A percentile compares a stretch with the other conserved stretches of the same genome.
phyloP scores from a whole-genome alignment of 2,797 vertebrate species.

The Molossus alvarezi region DNA sequence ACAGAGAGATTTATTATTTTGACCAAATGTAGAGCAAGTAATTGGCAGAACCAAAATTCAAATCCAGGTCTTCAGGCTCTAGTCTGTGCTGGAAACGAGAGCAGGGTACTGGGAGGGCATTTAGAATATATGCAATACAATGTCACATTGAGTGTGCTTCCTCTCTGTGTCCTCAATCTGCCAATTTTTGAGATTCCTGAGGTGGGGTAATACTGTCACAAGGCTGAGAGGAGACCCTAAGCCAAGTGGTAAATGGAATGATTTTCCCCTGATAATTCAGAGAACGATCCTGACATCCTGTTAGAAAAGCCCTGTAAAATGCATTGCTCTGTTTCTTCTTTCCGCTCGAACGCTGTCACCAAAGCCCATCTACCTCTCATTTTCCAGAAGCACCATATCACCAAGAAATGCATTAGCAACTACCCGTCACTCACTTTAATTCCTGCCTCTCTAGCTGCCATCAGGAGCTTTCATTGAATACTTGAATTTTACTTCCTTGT shows the following conservation, averaged over 20 bases:
- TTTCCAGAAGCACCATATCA: neutral
- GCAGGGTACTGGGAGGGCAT: neutral
- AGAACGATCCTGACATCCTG: neutral
- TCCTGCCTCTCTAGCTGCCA: neutral
- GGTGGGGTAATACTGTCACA: neutral
- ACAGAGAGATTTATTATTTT: neutral
- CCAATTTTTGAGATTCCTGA: neutral
- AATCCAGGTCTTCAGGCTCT: neutral
- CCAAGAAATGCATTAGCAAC: neutral
- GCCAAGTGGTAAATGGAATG: neutral
- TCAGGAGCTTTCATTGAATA: neutral
- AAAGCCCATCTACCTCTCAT: neutral
- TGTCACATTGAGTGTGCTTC: neutral
- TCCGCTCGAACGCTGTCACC: neutral
- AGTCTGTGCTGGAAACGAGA: neutral
- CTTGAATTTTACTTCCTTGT: neutral
- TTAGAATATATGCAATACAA: neutral
- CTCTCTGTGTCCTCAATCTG: neutral
- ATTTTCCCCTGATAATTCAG: neutral
- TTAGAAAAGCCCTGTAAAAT: neutral
- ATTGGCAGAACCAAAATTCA: conserved; percentile 22
- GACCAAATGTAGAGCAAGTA: neutral
- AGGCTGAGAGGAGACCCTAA: neutral
- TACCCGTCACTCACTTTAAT: neutral
- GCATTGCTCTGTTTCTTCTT: neutral